Evolutionary conservation across 2,797 vertebrate species (phyloP).

Genomic region (Onychomys torridus): DNA sequence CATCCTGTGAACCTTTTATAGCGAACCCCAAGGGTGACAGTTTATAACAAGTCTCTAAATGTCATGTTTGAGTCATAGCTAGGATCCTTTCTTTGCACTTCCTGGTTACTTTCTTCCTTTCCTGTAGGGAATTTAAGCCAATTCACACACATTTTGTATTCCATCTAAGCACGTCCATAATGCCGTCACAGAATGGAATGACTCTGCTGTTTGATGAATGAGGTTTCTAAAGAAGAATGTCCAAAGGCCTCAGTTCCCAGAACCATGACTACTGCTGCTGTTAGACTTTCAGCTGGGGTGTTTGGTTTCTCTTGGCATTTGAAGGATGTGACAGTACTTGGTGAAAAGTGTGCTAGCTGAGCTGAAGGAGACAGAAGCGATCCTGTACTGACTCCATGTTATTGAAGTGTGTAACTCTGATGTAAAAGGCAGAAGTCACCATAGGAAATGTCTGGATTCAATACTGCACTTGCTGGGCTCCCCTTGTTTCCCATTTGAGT

Average conservation of each 20-base stretch:
- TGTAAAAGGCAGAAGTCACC: conserved; percentile 20
- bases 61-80: conserved; percentile 55
- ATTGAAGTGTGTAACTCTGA: conserved; percentile 26
- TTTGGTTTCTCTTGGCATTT: neutral
- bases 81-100: conserved; percentile 47
- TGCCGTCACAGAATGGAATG: conserved; percentile 35
- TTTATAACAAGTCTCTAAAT: conserved; percentile 11
- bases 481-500: neutral
- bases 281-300: conserved; percentile 35
- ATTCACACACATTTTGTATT: conserved; percentile 55
- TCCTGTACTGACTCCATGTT: conserved; percentile 38
- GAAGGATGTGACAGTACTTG: conserved; percentile 60
- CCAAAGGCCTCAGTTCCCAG: conserved; percentile 33
- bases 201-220: conserved; percentile 70
- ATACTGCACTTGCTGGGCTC: neutral
- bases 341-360: conserved; percentile 26
- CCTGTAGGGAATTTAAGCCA: conserved; percentile 64
- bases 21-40: conserved; percentile 16
- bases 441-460: neutral
- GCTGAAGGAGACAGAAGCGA: conserved; percentile 36
- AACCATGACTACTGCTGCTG: neutral
- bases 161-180: conserved; percentile 54
- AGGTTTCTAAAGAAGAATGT: conserved; percentile 58
- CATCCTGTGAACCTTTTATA: conserved; percentile 46
- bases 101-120: conserved; percentile 42